Conservation (phyloP, 2,113 vertebrate genomes). For the Triplophysa tibetana region DNA sequence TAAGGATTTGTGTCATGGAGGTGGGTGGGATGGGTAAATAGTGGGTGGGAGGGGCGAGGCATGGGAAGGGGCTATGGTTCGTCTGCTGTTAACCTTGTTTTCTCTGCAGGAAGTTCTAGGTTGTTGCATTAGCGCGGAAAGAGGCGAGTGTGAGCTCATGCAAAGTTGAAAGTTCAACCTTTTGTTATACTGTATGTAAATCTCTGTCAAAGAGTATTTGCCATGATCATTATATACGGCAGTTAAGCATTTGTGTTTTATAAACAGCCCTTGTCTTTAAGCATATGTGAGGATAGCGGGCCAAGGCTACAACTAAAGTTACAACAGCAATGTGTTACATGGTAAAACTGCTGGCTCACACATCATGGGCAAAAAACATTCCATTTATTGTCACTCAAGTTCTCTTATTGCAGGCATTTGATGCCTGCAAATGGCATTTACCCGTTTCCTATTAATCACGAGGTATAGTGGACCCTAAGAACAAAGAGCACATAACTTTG, state of each 20-base stretch:
- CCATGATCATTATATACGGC: conserved; percentile 39
- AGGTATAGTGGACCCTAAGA: conserved; percentile 64
- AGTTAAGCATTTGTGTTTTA: conserved; percentile 20
- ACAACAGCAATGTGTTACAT: conserved; percentile 39
- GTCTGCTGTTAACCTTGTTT: conserved; percentile 45
- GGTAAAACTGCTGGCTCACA: conserved; percentile 60
- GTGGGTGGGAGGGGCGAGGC: background rate
- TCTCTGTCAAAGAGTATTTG: conserved; percentile 29
- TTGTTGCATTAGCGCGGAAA: conserved; percentile 27
- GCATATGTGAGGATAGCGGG: conserved; percentile 13
- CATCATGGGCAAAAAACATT: conserved; percentile 60
- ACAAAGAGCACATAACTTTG: conserved; percentile 68
- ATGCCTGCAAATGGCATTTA: conserved; percentile 59
- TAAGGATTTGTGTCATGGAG: conserved; percentile 37
- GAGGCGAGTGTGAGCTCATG: conserved; percentile 34
- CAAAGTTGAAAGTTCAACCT: conserved; percentile 42
- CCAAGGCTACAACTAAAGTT: conserved; percentile 31
- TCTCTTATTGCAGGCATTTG: conserved; percentile 44
- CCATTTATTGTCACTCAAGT: conserved; percentile 61
- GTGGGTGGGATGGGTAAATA: conserved; percentile 29
- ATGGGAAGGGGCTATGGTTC: conserved; percentile 17
- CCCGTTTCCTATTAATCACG: conserved; percentile 52
- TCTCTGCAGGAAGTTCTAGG: conserved; percentile 20
- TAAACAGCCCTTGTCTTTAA: conserved; percentile 25
- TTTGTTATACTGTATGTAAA: conserved; percentile 41